Evolutionary conservation across 1,140 invertebrate genomes (phyloP), one percentile per base, ranked within the genome.

Genomic region (Lepidotrigona ventralis): DNA sequence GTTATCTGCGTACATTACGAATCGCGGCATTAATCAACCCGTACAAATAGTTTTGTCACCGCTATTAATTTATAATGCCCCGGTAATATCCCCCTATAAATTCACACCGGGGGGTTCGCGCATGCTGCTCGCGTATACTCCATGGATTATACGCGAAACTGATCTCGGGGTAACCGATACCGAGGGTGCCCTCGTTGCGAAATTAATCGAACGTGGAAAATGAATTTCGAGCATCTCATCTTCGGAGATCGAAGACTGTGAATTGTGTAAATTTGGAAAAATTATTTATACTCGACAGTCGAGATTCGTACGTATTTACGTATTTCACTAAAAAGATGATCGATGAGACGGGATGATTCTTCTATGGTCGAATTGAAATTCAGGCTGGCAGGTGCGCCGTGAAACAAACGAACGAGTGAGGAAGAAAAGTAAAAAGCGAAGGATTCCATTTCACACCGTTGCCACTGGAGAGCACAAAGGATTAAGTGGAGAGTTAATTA

Each of bases 21-120:
- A 77, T 69, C 64, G 53, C 14, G 21, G 21, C 74, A 66, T 82
- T 77, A 77, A 82, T 82, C 80, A 77, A n/a, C 9, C 6, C 33
- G 33, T 53, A 53, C 80, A 77, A 82, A 82, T 82, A 82, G 80
- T 82, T 82, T 77, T 77, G 80, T 82, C 64, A 23, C 64, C 39
- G 80, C 73, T 82, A 82, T 77, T 82, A 77, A 82, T 82, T 82
- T 82, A 77, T 66, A 77, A 77, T 77, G 80, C 74, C 68, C 54
- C 60, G 29, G 64, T 58, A 82, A 77, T 77, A 82, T 60, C 80
- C 64, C 2, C 4, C 54, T 51, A 82, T 82, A 77, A 82, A 82
- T 82, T 77, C 2, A 19, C 53, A 8, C 14, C n/a, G 33, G 33
- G 23, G 39, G 0, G 9, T 19, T 21, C 29, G 11, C 2, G 23